A percentile compares a stretch with the other conserved stretches of the same genome.
Evolutionary conservation across 2,888 invertebrate genomes (phyloP).

Genomic region (Arge pagana): DNA sequence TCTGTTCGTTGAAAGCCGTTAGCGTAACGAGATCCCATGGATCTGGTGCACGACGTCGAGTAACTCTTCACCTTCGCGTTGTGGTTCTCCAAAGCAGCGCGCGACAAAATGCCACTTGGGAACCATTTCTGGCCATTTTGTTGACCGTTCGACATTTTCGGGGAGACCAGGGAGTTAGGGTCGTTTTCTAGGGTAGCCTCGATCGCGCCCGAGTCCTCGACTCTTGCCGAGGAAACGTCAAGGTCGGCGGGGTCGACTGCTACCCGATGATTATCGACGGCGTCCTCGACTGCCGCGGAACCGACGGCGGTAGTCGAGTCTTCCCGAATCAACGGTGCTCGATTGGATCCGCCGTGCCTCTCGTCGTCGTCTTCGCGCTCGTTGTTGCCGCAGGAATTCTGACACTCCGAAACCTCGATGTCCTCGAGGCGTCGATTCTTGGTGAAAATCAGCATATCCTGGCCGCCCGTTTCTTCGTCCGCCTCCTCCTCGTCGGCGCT

Average conservation of each 20-base stretch:
- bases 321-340: not conserved
- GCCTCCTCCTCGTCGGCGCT: constrained; percentile 23
- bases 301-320: not conserved
- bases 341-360: no score
- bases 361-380: constrained; percentile 6
- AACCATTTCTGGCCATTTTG: not conserved
- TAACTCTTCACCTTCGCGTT: constrained; percentile 3
- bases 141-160: not conserved
- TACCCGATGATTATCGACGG: no score
- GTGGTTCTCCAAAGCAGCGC: constrained; percentile 13
- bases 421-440: constrained; percentile 16
- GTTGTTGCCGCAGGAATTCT: not conserved
- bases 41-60: not conserved
- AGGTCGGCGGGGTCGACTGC: not conserved
- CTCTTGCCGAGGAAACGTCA: not conserved
- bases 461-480: constrained; percentile 33
- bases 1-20: constrained; percentile 5
- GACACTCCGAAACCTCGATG: constrained; percentile 20
- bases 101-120: constrained; percentile 1
- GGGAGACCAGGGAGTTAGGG: no score
- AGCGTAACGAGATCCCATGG: not conserved
- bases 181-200: constrained; percentile 6
- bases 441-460: constrained; percentile 29
- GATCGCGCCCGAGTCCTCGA: not conserved
- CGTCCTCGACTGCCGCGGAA: not conserved